Conservation (phyloP, 2,113 vertebrate species). For the Eulemur macaco region DNA sequence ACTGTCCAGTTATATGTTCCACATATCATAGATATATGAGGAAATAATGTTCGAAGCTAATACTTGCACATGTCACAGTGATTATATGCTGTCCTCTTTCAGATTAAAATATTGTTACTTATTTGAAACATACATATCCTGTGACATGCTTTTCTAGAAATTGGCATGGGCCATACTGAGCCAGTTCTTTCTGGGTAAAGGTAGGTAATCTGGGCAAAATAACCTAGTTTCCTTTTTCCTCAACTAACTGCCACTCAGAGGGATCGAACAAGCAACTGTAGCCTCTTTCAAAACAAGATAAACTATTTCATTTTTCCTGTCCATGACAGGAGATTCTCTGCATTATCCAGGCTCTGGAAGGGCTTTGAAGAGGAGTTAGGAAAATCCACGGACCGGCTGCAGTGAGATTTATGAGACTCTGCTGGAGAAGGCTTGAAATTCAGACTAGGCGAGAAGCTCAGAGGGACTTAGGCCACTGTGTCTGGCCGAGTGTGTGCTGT, state of each 20-base stretch:
- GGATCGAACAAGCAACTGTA: not conserved
- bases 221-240: not conserved
- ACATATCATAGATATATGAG: not conserved
- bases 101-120: not conserved
- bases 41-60: not conserved
- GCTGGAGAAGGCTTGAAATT: not conserved
- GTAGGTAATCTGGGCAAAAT: not conserved
- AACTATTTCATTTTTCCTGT: not conserved
- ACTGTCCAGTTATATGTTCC: not conserved
- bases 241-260: not conserved
- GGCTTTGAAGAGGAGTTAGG: not conserved
- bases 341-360: not conserved
- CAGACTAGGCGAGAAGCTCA: not conserved
- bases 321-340: not conserved
- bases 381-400: not conserved
- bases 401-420: not conserved
- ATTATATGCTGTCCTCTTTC: not conserved
- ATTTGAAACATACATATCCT: not conserved
- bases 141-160: not conserved
- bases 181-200: not conserved
- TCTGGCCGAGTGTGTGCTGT: too few species aligned
- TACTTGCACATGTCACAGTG: not conserved
- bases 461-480: accelerated
- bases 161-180: not conserved
- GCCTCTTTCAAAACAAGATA: not conserved